Conservation (phyloP, 2,888 invertebrate species). For the Shargacucullia verbasci region DNA sequence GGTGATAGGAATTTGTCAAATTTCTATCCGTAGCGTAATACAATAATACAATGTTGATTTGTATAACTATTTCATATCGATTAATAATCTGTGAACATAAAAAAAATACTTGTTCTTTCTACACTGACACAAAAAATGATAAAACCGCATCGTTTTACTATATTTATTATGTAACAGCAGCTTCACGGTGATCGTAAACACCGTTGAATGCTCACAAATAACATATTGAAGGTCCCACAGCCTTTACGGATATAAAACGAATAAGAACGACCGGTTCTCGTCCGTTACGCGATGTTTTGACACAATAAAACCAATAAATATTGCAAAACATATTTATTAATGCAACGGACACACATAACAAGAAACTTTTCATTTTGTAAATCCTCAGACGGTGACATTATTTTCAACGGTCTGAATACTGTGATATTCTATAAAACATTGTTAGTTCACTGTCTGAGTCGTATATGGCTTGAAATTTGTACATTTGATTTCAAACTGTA, state of each 20-base stretch:
- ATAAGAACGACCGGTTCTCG: constrained; percentile 43
- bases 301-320: constrained; percentile 28
- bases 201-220: constrained; percentile 15
- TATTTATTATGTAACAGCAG: constrained; percentile 20
- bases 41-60: too few relatives aligned
- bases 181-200: constrained; percentile 16
- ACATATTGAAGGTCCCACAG: constrained; percentile 35
- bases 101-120: too few relatives aligned
- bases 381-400: not conserved
- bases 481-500: too few relatives aligned
- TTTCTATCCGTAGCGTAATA: too few relatives aligned
- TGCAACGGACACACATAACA: constrained; percentile 19
- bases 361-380: constrained; percentile 3
- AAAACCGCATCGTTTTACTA: not conserved
- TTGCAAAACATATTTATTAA: constrained; percentile 35
- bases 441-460: too few relatives aligned
- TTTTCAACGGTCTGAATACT: too few relatives aligned
- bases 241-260: constrained; percentile 57
- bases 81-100: too few relatives aligned
- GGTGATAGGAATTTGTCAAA: too few relatives aligned
- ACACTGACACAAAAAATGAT: not conserved
- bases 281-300: constrained; percentile 30
- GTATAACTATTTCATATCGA: too few relatives aligned
- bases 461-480: too few relatives aligned
- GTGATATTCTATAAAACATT: too few relatives aligned